These are phyloP conservation scores for Megaceryle torquata DNA, from an alignment of 2,113 vertebrate genomes.

Conservation along the genomic window DNA sequence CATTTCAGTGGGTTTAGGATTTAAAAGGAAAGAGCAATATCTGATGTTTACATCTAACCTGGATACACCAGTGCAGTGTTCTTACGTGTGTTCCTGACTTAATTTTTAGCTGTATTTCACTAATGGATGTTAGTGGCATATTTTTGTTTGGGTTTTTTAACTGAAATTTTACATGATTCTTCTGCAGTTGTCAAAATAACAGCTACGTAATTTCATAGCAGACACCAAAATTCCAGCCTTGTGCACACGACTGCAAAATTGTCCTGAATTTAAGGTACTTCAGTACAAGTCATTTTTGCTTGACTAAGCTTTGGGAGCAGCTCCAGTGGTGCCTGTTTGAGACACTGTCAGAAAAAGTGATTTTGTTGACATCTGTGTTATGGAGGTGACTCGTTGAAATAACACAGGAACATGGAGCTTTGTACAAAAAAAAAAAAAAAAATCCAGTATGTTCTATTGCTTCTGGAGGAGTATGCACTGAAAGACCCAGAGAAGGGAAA, in stretches of 20 bases:
- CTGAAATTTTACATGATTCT: neutral
- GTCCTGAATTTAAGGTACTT: neutral
- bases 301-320: neutral
- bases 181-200: neutral
- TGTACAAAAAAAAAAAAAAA: neutral
- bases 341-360: neutral
- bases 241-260: neutral
- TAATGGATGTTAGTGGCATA: neutral
- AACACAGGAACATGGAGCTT: fast-evolving
- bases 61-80: too few species aligned
- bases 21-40: neutral
- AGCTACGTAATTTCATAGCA: neutral
- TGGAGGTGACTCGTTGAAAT: neutral
- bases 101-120: neutral
- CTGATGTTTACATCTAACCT: neutral
- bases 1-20: neutral
- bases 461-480: neutral
- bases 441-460: neutral
- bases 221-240: neutral
- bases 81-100: neutral
- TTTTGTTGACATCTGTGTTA: neutral
- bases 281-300: neutral
- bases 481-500: neutral
- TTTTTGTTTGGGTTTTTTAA: neutral
- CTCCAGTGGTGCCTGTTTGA: neutral